phyloP scores from a whole-genome alignment of 23 tunicate genomes.

The Ciona savignyi region DNA sequence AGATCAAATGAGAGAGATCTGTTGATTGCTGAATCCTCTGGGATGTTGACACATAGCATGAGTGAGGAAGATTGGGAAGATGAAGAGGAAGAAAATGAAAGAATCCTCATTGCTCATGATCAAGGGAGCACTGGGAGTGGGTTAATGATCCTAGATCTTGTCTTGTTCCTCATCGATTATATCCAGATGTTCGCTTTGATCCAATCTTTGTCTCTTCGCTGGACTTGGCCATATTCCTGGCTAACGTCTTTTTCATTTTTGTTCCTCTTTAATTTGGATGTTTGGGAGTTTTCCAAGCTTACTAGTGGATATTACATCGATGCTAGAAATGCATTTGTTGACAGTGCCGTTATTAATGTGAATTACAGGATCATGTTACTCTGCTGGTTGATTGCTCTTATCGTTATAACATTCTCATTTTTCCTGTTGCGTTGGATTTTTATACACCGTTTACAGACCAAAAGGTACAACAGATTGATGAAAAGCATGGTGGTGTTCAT shows the following conservation, averaged over 20 bases:
- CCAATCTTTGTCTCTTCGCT: constrained; percentile 65
- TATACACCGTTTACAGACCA: constrained; percentile 1
- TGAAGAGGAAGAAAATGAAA: too few relatives aligned
- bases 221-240: constrained; percentile 93
- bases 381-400: constrained; percentile 27
- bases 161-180: too few relatives aligned
- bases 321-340: constrained; percentile 44
- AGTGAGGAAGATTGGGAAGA: too few relatives aligned
- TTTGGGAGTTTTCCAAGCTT: constrained; percentile 75
- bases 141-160: too few relatives aligned
- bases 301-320: constrained; percentile 28
- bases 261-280: constrained; percentile 74
- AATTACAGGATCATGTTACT: constrained; percentile 34
- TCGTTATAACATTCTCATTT: background rate
- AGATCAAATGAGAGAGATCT: too few relatives aligned
- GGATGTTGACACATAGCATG: too few relatives aligned
- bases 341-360: constrained; percentile 39
- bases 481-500: constrained; percentile 7
- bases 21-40: too few relatives aligned
- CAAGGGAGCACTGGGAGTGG: too few relatives aligned
- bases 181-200: constrained; percentile 72
- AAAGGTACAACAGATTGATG: background rate
- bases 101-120: too few relatives aligned
- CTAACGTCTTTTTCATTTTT: constrained; percentile 40
- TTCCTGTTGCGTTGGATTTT: constrained; percentile 10